A percentile compares a stretch with the other conserved stretches of the same genome.
phyloP scores from a whole-genome alignment of 2,888 invertebrate species.

The Seira ritae region DNA sequence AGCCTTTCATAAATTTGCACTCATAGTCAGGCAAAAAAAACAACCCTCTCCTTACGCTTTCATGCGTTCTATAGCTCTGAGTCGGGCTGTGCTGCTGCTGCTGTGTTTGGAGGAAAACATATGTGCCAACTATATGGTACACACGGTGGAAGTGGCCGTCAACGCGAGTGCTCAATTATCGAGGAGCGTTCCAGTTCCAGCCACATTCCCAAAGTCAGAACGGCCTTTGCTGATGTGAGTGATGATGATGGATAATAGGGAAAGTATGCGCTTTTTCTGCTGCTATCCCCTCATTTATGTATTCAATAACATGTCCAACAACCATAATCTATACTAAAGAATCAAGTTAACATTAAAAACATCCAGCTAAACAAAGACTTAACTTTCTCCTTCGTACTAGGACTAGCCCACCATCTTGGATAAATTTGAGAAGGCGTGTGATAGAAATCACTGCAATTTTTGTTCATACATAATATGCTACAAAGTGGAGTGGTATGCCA shows the following conservation, averaged over 20 bases:
- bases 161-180: constrained; percentile 15
- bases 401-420: no score
- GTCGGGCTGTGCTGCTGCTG: no score
- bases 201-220: not conserved
- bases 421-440: no score
- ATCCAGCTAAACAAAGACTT: not conserved
- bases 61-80: no score
- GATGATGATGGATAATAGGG: constrained; percentile 4
- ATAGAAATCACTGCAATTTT: no score
- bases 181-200: not conserved
- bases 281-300: not conserved
- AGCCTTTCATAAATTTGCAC: not conserved
- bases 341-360: not conserved
- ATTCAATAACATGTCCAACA: not conserved
- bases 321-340: not conserved
- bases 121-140: not conserved
- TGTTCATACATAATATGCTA: no score
- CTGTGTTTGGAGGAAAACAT: no score
- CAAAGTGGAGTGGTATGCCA: no score
- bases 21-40: not conserved
- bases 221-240: not conserved
- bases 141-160: not conserved
- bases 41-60: no score
- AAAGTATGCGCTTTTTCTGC: not conserved
- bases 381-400: no score